Evolutionary conservation across 2,113 vertebrate genomes (phyloP).

Genomic region (rabbit (Oryctolagus cuniculus)): DNA sequence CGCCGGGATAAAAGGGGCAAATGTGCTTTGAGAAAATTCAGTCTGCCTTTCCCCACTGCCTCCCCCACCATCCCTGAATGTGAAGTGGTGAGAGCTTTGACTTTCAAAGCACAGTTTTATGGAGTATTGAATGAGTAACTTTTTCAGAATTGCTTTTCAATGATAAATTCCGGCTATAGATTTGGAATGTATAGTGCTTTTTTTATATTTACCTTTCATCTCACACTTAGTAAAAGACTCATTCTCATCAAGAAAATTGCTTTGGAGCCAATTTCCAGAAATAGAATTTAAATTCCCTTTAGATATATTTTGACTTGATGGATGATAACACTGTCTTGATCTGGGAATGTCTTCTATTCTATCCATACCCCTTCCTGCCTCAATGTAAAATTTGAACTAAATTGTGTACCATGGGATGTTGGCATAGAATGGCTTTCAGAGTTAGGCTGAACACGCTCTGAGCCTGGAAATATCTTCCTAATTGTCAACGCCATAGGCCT

Average conservation of each 20-base stretch:
- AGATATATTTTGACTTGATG: not conserved
- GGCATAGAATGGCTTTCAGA: not conserved
- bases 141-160: conserved; percentile 28
- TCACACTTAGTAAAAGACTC: conserved; percentile 35
- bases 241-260: conserved; percentile 51
- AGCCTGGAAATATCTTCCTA: conserved; percentile 31
- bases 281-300: conserved; percentile 18
- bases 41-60: not conserved
- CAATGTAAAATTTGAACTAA: not conserved
- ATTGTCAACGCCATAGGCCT: not conserved
- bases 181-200: not conserved
- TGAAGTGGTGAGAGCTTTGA: not conserved
- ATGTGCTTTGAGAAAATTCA: not conserved
- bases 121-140: not conserved
- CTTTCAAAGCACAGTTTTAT: not conserved
- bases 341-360: not conserved
- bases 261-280: conserved; percentile 60
- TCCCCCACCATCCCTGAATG: no score
- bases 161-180: conserved; percentile 9
- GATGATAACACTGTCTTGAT: not conserved
- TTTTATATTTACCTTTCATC: not conserved
- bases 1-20: not conserved
- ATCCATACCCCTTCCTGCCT: not conserved
- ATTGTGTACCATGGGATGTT: not conserved
- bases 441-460: not conserved